Evolutionary conservation across 2,113 vertebrate species (phyloP), one percentile per base, ranked within the genome.

Genomic region (Apodemus speciosus): DNA sequence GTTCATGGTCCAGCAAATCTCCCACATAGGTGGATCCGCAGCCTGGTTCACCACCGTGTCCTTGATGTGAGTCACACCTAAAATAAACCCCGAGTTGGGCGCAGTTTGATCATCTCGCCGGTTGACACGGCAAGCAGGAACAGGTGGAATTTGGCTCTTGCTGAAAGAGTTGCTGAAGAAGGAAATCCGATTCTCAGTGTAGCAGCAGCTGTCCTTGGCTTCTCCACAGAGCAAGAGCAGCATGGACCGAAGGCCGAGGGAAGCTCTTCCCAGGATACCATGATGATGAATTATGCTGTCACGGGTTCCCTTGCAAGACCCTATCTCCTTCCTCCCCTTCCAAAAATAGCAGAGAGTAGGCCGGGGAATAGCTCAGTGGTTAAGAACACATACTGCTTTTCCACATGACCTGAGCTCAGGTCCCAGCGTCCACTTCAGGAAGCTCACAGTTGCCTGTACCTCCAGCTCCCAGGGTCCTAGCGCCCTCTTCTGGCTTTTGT

Each of bases 1-100:
- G 35, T 79, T 94, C 69, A 3, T 71, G 89, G 38, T 68, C 72
- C 5, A 0, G 2, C 32, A 32, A 72, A 56, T 53, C n/a, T 46
- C 53, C 46, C 46, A 35, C 30, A 27, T 49, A 81, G 71, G 68
- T 90, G 80, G 9, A 64, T n/a, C 38, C 0, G 1, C 69, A 85
- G 66, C 25, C n/a, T 56, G 92, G 49, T 25, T 94, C 35, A 43
- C 75, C 88, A 30, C 46, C 25, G 4, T 21, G 49, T 84, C 83
- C 51, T 85, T 72, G 49, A 51, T 2, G 8, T 62, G 76, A 80
- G 30, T 77, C 64, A 21, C 4, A 87, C 30, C 71, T 75, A 40
- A 85, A 93, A 95, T 80, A 87, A 88, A 72, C 68, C 62, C 68
- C 35, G 77, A 94, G 89, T 60, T 89, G n/a, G 87, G 64, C 56